These are phyloP conservation scores for Darevskia nairensis DNA, from an alignment of 2,797 vertebrate species.

Conservation along the genomic window DNA sequence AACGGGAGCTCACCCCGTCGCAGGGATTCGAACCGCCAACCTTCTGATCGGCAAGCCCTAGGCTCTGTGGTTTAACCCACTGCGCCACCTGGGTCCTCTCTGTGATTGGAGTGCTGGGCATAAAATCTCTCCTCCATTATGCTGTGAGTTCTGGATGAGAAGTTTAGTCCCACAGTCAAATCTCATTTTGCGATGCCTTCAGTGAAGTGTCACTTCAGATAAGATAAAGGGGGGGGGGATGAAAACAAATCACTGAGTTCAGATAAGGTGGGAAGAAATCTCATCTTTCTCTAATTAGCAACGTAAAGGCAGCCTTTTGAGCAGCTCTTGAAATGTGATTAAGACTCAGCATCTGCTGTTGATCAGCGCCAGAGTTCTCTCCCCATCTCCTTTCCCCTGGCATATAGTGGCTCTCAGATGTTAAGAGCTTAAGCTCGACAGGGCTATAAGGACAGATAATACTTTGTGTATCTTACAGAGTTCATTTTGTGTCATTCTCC, in stretches of 20 bases:
- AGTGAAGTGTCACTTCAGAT: conserved; percentile 18
- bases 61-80: no score
- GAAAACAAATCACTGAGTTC: not conserved
- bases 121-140: not conserved
- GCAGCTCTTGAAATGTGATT: conserved; percentile 2
- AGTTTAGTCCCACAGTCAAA: not conserved
- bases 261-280: conserved; percentile 1
- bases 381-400: not conserved
- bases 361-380: conserved; percentile 7
- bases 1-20: no score
- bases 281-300: conserved; percentile 21
- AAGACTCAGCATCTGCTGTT: conserved; percentile 5
- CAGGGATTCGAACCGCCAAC: no score
- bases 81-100: no score
- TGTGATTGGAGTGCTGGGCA: not conserved
- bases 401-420: conserved; percentile 18
- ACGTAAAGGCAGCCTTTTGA: not conserved
- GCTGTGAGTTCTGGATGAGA: not conserved
- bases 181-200: not conserved
- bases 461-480: conserved; percentile 4
- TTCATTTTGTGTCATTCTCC: conserved; percentile 26
- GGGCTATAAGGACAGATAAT: conserved; percentile 21
- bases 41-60: no score
- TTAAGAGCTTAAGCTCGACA: not conserved
- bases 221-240: not conserved